Evolutionary conservation across 2,113 vertebrate genomes (phyloP), one percentile per base, ranked within the genome.

Genomic region (Antennarius striatus): DNA sequence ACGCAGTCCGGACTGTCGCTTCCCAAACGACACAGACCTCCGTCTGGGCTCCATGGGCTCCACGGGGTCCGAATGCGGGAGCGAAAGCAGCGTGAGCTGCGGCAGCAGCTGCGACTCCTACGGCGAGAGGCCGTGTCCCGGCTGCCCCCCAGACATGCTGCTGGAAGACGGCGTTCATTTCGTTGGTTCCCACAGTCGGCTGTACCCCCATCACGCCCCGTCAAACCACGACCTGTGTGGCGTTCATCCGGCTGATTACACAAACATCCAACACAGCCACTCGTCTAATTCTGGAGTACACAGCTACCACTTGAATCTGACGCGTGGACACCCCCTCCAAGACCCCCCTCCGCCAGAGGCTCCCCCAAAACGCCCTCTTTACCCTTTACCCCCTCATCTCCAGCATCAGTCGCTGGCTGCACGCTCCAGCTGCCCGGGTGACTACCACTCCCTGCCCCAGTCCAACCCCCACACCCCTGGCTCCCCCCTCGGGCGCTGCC

Each of bases 21-120:
- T 96, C 86, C 93, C 95, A 28, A 69, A 92, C 22, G 96, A 99
- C 79, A 84, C 92, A 0, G 96, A 98, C 72, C 94, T 94, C 28
- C 90, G 95, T 16, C 91, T 94, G 0, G 94, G 93, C 78, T 96
- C 96, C 0, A 90, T 96, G 13, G 94, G 94, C 75, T 96, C 96
- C 0, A 93, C 96, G 0, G 94, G 95, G 13, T 98, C 97, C 0
- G 97, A 99, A 58, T 98, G 96, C 81, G 96, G 96, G 89, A 98
- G 96, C 0, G 97, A 99, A 77, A 95, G 97, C 81, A 96, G 96
- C 40, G 46, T 92, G 78, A 98, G 97, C 73, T 96, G 95, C 11
- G 91, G 95, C 30, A 97, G 96, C 70, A 96, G 95, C 1, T 92
- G 91, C 0, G 96, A 98, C 66, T 98, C 95, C 0, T 98, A 95